Percentiles rank a stretch among this genome's conserved stretches.
phyloP scores from a whole-genome alignment of 2,797 vertebrate species.

The Delichon dasypus region DNA sequence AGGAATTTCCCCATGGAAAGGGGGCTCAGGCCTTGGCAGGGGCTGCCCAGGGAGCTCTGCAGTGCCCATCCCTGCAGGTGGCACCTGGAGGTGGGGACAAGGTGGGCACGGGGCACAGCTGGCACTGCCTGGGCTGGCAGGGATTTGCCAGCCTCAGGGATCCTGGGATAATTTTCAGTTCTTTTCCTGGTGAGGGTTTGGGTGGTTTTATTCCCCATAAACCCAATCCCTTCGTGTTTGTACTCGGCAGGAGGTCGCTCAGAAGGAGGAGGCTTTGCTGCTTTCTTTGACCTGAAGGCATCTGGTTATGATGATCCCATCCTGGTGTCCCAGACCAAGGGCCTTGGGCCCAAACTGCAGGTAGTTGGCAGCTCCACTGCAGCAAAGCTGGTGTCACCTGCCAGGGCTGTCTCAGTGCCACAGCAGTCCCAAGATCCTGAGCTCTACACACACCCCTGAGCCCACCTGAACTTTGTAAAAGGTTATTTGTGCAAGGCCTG shows the following conservation, averaged over 20 bases:
- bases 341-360: slow-evolving; percentile 88
- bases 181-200: neutral
- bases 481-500: neutral
- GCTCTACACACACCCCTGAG: neutral
- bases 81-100: neutral
- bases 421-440: neutral
- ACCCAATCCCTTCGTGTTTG: neutral
- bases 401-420: neutral
- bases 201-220: neutral
- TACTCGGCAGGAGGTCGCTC: slow-evolving; percentile 75
- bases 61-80: neutral
- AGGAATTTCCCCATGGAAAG: neutral
- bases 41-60: neutral
- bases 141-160: neutral
- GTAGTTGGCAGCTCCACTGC: slow-evolving; percentile 56
- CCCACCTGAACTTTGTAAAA: neutral
- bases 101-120: neutral
- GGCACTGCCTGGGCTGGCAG: neutral
- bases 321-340: slow-evolving; percentile 85
- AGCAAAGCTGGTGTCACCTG: neutral
- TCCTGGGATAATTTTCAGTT: neutral
- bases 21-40: neutral
- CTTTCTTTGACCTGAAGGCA: slow-evolving; percentile 85
- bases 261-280: slow-evolving; percentile 80
- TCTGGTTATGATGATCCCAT: slow-evolving; percentile 86